These are phyloP conservation scores for Paradisaea rubra DNA, from an alignment of 2,113 vertebrate genomes.

Conservation along the genomic window DNA sequence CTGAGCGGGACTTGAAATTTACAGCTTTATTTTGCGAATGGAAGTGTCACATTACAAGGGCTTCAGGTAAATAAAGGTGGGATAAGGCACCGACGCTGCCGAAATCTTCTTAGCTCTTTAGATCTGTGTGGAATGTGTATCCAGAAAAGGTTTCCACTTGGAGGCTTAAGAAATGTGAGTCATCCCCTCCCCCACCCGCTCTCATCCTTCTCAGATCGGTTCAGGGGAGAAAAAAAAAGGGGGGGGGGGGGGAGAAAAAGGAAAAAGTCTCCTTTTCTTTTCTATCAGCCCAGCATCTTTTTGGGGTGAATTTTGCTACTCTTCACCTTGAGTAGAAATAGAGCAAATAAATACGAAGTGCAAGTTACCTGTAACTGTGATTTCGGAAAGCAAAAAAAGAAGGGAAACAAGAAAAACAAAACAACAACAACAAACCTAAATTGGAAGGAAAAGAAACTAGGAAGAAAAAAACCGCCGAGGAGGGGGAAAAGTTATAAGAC, in stretches of 20 bases:
- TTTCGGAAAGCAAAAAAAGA: neutral
- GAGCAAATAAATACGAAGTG: neutral
- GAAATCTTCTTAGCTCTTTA: constrained; percentile 52
- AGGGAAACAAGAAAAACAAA: neutral
- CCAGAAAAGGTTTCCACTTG: neutral
- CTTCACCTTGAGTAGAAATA: neutral
- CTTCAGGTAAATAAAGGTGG: constrained; percentile 61
- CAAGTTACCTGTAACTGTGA: neutral
- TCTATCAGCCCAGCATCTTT: neutral
- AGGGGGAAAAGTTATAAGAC: neutral
- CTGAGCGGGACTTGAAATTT: neutral
- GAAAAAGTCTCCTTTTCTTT: neutral
- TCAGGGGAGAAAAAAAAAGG: neutral
- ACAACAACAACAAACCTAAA: neutral
- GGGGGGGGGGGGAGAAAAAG: neutral
- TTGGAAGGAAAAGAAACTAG: neutral
- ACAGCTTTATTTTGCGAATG: constrained; percentile 4
- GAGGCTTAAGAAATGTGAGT: neutral
- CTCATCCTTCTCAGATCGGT: neutral
- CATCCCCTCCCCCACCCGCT: neutral
- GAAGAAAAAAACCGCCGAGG: neutral
- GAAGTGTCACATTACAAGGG: constrained; percentile 41
- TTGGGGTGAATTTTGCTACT: neutral
- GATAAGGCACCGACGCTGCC: constrained; percentile 2
- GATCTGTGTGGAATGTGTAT: constrained; percentile 21